phyloP scores from a whole-genome alignment of 2,797 vertebrate genomes.

The Toxotes lorentzi region DNA sequence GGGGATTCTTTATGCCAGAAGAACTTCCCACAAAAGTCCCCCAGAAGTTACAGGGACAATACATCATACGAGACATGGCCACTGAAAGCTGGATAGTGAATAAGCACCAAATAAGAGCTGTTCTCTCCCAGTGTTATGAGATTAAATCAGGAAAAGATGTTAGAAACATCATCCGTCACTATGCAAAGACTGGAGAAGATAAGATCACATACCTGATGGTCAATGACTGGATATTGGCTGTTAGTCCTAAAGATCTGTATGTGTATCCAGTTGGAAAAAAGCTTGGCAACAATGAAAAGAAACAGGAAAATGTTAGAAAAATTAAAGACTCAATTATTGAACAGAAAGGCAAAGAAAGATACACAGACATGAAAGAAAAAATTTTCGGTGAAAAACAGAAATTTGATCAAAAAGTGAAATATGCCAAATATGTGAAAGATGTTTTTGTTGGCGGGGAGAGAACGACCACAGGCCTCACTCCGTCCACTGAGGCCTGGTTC shows the following conservation, averaged over 20 bases:
- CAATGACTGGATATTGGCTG: slow-evolving; percentile 52
- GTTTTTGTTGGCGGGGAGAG: not conserved
- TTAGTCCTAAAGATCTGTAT: not conserved
- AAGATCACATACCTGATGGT: slow-evolving; percentile 16
- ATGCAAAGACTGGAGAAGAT: not conserved
- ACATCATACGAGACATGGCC: rapidly evolving
- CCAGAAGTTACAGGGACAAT: rapidly evolving
- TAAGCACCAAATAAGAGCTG: rapidly evolving
- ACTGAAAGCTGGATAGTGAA: rapidly evolving
- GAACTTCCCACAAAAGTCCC: rapidly evolving
- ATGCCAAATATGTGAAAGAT: rapidly evolving
- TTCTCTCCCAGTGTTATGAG: slow-evolving; percentile 18
- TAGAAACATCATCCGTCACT: slow-evolving; percentile 37
- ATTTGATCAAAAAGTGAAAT: not conserved
- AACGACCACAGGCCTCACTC: rapidly evolving
- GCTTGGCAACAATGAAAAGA: not conserved
- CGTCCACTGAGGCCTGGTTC: slow-evolving; percentile 2
- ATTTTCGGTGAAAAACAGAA: not conserved
- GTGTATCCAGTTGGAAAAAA: slow-evolving; percentile 50
- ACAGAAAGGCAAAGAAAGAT: not conserved
- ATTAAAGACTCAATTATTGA: rapidly evolving
- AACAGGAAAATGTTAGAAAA: too few relatives aligned
- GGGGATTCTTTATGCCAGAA: slow-evolving; percentile 41
- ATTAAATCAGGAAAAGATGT: slow-evolving; percentile 42
- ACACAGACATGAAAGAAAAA: rapidly evolving